Base-by-base conservation (phyloP, 2,888 invertebrate genomes). In the Diogma glabrata region DNA sequence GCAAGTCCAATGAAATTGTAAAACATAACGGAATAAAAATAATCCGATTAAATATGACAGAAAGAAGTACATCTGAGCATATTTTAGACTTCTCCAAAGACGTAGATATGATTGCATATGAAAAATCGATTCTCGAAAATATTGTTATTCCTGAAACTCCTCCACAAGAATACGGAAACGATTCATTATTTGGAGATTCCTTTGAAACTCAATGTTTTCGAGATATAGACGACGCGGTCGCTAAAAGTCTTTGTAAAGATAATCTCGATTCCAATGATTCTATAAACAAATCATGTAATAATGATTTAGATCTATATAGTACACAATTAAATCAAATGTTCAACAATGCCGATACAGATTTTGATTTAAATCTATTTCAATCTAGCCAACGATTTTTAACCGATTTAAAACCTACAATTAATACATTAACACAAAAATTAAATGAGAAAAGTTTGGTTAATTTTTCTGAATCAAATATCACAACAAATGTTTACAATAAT, bases 341-440 rank as follows among this genome's bases (percentile, higher is more conserved):
- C 24, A 16, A 6, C 14, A 24, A 46, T 4, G 24, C 16, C 10
- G 46, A 46, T 24, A 10, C 2, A 6, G 24, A 24, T 24, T 24
- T 24, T 9, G 9, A 24, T 24, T 10, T 46, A 9, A 10, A 22
- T 9, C 16, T 17, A 22, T 17, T 14, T 2, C 48, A 48, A 12
- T 48, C 48, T 4, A 48, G 33, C 20, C 48, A 48, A 48, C 30
- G 33, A 20, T 48, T 48, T 48, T 16, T 20, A 6, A 33, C n/a
- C 22, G 48, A 48, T 33, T 33, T 8, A 33, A 30, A 7, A n/a
- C n/a, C 33, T 3, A 30, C 4, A n/a, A 30, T 20, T 33, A 48
- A 48, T 19, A 7, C 4, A 14, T n/a, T 30, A 33, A 47, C 47
- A 5, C 26, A 47, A 47, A 28, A 16, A 17, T 28, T 47, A 19